phyloP scores from a whole-genome alignment of 1,140 invertebrate species.

The Oncopodura yosiiana region DNA sequence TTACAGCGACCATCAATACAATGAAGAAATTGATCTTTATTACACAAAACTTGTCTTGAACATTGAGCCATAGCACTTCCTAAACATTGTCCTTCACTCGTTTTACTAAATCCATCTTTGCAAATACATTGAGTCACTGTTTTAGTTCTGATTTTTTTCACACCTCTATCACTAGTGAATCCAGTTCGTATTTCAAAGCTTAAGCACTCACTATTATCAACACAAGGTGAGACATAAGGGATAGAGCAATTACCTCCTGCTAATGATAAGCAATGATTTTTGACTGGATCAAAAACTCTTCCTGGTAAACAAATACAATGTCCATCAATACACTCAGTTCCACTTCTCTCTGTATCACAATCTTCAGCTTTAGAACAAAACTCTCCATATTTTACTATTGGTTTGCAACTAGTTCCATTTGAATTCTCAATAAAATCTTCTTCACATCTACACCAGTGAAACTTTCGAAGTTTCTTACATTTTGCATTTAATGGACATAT shows the following conservation, averaged over 20 bases:
- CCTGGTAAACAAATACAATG: slow-evolving; percentile 19
- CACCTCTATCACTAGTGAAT: slow-evolving; percentile 12
- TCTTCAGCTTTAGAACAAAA: slow-evolving; percentile 11
- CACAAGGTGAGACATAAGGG: slow-evolving; percentile 6
- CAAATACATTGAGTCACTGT: slow-evolving; percentile 18
- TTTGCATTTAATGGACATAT: slow-evolving; percentile 15
- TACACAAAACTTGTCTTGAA: slow-evolving; percentile 2
- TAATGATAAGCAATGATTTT: slow-evolving; percentile 11
- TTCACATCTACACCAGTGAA: slow-evolving; percentile 19
- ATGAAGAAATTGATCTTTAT: slow-evolving; percentile 7
- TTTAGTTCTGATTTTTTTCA: slow-evolving; percentile 22
- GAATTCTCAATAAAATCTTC: slow-evolving; percentile 10
- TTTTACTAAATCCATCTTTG: slow-evolving; percentile 14
- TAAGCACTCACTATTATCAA: slow-evolving; percentile 12
- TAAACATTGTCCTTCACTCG: slow-evolving; percentile 11
- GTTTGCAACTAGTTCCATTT: slow-evolving; percentile 10
- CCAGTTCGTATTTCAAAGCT: slow-evolving; percentile 13
- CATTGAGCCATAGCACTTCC: slow-evolving; percentile 2
- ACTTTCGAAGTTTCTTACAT: slow-evolving; percentile 16
- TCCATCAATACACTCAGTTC: slow-evolving; percentile 14
- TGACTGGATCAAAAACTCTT: slow-evolving; percentile 8
- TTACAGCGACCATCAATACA: slow-evolving; percentile 21
- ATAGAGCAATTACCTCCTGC: slow-evolving; percentile 17
- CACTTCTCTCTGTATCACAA: slow-evolving; percentile 12
- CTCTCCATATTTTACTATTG: slow-evolving; percentile 19